Evolutionary conservation across 2,888 invertebrate genomes (phyloP).

Genomic region (Hermaeophaga mercurialis): DNA sequence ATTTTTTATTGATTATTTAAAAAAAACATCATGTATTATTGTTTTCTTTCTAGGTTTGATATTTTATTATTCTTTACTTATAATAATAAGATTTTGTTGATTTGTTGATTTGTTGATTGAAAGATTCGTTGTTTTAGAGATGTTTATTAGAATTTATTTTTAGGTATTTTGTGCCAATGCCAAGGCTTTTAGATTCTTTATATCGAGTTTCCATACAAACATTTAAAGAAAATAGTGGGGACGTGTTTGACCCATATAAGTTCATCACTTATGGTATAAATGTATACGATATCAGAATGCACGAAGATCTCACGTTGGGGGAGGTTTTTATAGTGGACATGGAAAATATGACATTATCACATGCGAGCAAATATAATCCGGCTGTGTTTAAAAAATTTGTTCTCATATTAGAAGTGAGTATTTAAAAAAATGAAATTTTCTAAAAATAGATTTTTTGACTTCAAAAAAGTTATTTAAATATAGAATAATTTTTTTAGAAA

Average conservation of each 20-base stretch:
- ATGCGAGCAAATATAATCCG: constrained; percentile 17
- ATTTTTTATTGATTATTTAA: no score
- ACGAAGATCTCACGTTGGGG: constrained; percentile 22
- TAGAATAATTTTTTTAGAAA: no score
- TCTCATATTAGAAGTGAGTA: constrained; percentile 17
- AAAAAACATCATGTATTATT: no score
- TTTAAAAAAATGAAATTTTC: no score
- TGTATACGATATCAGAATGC: constrained; percentile 14
- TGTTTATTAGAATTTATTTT: no score
- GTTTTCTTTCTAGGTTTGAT: no score
- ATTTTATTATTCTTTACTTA: no score
- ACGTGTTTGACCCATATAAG: constrained; percentile 7
- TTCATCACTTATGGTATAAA: not conserved
- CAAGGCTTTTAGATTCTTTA: not conserved
- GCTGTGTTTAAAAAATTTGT: constrained; percentile 10
- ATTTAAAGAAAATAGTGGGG: not conserved
- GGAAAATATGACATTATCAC: constrained; percentile 7
- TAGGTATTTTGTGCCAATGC: not conserved
- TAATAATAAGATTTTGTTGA: no score
- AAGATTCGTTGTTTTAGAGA: no score
- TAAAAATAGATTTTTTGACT: no score
- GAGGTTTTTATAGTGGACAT: constrained; percentile 18
- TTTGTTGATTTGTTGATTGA: no score
- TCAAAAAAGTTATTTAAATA: no score
- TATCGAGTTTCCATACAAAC: constrained; percentile 3